Percentiles rank a stretch among this genome's conserved stretches.
Conservation (phyloP, 2,888 invertebrate species). For the Candidula unifasciata region DNA sequence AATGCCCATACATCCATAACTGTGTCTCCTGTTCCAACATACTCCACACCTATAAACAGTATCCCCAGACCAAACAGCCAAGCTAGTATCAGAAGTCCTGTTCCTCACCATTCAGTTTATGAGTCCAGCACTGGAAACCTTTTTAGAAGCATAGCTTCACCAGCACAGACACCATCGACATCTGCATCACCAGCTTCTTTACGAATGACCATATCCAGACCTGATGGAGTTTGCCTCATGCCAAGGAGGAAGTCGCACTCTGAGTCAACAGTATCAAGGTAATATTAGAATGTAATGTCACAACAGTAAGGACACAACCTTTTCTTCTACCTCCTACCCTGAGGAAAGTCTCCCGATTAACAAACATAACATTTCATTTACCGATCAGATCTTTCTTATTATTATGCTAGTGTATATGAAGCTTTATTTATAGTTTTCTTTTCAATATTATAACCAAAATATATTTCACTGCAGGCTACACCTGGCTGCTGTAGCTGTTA, state of each 20-base stretch:
- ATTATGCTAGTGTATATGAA: too few relatives aligned
- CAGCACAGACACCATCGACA: slow-evolving; percentile 6
- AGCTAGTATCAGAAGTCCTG: background rate
- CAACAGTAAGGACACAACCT: too few relatives aligned
- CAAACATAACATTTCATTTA: too few relatives aligned
- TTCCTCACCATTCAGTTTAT: slow-evolving; percentile 19
- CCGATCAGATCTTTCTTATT: too few relatives aligned
- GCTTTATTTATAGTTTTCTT: too few relatives aligned
- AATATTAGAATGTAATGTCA: background rate
- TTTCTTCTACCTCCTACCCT: too few relatives aligned
- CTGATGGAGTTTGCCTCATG: slow-evolving; percentile 32
- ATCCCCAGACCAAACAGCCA: background rate
- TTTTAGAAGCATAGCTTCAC: slow-evolving; percentile 29
- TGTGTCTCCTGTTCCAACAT: background rate
- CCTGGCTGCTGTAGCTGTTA: too few relatives aligned
- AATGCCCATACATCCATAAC: background rate
- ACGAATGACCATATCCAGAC: slow-evolving; percentile 31
- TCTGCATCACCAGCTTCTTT: slow-evolving; percentile 27
- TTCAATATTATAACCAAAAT: too few relatives aligned
- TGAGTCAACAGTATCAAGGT: slow-evolving; percentile 49
- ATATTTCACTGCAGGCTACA: too few relatives aligned
- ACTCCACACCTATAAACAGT: background rate
- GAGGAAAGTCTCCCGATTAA: too few relatives aligned
- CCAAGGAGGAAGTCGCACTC: slow-evolving; percentile 48
- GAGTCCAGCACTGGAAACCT: slow-evolving; percentile 38